phyloP scores from a whole-genome alignment of 2,797 vertebrate species.

The Anolis apletophallus region DNA sequence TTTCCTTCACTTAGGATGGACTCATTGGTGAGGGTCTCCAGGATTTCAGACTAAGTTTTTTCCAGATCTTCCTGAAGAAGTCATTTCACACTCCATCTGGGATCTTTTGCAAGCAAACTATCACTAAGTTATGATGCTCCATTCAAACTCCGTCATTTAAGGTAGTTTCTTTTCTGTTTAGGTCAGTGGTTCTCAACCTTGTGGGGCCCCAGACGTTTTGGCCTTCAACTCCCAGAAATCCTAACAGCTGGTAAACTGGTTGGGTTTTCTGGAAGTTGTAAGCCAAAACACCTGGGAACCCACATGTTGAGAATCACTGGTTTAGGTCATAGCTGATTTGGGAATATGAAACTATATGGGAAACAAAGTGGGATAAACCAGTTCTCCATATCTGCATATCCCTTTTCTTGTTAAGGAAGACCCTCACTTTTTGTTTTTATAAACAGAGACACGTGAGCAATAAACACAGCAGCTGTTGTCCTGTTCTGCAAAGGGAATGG shows the following conservation, averaged over 20 bases:
- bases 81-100: neutral
- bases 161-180: neutral
- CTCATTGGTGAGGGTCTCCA: neutral
- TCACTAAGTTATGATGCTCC: neutral
- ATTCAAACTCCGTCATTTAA: neutral
- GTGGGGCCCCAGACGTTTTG: too few species aligned
- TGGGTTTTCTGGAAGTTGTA: too few species aligned
- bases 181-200: too few species aligned
- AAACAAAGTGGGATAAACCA: neutral
- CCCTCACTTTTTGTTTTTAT: neutral
- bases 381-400: neutral
- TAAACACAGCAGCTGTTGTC: neutral
- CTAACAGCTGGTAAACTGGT: too few species aligned
- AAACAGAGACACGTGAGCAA: neutral
- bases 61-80: neutral
- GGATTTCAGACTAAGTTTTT: neutral
- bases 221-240: too few species aligned
- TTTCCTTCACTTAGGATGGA: neutral
- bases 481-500: conserved; percentile 14
- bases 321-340: neutral
- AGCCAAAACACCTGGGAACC: too few species aligned
- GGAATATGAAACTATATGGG: neutral
- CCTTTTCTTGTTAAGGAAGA: neutral
- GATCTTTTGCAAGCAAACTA: neutral
- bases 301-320: too few species aligned